Conservation (phyloP, 2,797 vertebrate genomes). For the Echeneis naucrates region DNA sequence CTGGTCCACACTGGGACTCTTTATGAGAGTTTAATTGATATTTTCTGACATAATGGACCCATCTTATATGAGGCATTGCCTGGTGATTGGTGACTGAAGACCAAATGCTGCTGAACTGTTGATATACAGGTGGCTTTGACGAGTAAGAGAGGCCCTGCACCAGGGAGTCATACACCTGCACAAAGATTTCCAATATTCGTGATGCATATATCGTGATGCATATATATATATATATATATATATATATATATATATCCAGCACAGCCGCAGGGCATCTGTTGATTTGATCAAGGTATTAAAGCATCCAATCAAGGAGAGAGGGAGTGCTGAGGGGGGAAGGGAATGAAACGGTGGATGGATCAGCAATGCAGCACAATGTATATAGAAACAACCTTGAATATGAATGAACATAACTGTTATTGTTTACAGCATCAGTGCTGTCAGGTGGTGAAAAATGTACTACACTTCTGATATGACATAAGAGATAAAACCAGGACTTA, state of each 20-base stretch:
- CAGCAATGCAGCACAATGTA: conserved; percentile 51
- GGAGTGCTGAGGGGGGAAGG: not conserved
- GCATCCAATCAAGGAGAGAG: conserved; percentile 58
- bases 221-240: conserved; percentile 75
- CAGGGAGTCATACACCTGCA: conserved; percentile 32
- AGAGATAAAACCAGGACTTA: conserved; percentile 40
- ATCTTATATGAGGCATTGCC: conserved; percentile 17
- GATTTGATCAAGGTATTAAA: conserved; percentile 66
- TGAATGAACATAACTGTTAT: conserved; percentile 27
- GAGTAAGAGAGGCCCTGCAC: conserved; percentile 40
- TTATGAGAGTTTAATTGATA: conserved; percentile 31
- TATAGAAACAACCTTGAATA: conserved; percentile 56
- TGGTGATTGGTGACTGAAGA: conserved; percentile 17
- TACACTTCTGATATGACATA: conserved; percentile 8
- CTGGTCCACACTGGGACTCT: conserved; percentile 19
- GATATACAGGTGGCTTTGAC: conserved; percentile 47
- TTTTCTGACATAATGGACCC: conserved; percentile 32
- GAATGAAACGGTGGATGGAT: conserved; percentile 41
- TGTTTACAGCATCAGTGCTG: conserved; percentile 31
- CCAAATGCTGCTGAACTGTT: conserved; percentile 24
- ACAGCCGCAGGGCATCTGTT: conserved; percentile 47
- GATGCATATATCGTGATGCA: conserved; percentile 53
- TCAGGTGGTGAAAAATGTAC: conserved; percentile 37
- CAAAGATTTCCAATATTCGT: conserved; percentile 45
- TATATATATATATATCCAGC: conserved; percentile 66